Evolutionary conservation across 1,140 invertebrate genomes (phyloP), one percentile per base, ranked within the genome.

Genomic region (Lasaia peninsularis): DNA sequence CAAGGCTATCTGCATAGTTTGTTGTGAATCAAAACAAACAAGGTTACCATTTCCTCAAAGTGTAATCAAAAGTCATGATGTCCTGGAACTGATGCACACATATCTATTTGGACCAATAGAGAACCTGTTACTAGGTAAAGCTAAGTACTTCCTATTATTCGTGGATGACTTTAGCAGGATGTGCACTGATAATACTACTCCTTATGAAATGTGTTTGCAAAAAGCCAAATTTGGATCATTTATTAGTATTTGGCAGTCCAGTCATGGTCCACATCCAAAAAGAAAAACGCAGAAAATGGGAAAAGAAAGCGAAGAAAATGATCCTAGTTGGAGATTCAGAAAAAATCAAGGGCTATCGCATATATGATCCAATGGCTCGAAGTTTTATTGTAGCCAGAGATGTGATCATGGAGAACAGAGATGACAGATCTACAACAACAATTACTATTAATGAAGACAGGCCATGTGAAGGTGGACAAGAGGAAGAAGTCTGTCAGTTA

Each of bases 121-220:
- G 32, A 60, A 55, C 9, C 2, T 28, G 16, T 67, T 60, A 4
- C 18, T 67, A 4, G 60, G 64, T 16, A 55, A 44, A 9, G 52
- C 57, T 4, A 60, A 28, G 60, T 67, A 67, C 18, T 60, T 51
- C n/a, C 10, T 67, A 3, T 52, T 67, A 14, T 67, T 67, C 44
- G 32, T 63, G 8, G 67, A 69, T 51, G 67, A 69, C 60, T 69
- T 16, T 18, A 69, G 63, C 52, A 48, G 56, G 11, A 63, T 59
- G 58, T 60, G 55, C 10, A 33, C 32, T 31, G 10, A 24, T 0
- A 32, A 51, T 28, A 57, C 2, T 2, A 62, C 60, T 11, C 55
- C 56, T 4, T 58, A 37, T 50, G 56, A 62, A 21, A 2, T 62
- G 11, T 62, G 60, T 55, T 54, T 40, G 55, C 9, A 50, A 5